These are phyloP conservation scores for Dasyornis broadbenti DNA, from an alignment of 2,113 vertebrate species.

Conservation along the genomic window DNA sequence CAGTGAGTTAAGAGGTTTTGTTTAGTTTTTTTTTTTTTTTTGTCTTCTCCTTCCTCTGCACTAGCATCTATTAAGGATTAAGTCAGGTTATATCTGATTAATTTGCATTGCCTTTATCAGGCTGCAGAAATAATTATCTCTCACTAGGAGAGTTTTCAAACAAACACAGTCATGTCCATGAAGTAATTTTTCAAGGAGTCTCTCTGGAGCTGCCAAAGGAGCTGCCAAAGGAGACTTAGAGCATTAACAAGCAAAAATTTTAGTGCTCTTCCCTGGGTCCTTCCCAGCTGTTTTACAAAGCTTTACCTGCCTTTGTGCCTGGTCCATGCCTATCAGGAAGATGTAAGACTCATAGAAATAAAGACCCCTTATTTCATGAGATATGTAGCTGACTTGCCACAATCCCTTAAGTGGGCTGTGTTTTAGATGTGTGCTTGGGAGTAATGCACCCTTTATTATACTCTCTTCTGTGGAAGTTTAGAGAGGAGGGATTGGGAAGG, in stretches of 20 bases:
- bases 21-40: background rate
- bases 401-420: background rate
- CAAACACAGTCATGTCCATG: background rate
- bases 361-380: background rate
- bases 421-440: background rate
- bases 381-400: background rate
- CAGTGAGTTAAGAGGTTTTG: background rate
- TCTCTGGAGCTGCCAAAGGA: background rate
- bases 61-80: background rate
- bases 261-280: background rate
- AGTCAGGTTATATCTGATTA: background rate
- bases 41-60: background rate
- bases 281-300: background rate
- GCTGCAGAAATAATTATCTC: background rate
- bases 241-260: background rate
- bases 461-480: background rate
- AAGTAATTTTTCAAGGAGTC: background rate
- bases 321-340: background rate
- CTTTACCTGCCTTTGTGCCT: background rate
- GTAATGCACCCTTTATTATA: background rate
- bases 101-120: slow-evolving; percentile 5
- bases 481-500: background rate
- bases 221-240: background rate
- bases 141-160: slow-evolving; percentile 30
- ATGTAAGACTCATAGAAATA: background rate